Evolutionary conservation across 2,113 vertebrate genomes (phyloP).

Genomic region (Felis chaus): DNA sequence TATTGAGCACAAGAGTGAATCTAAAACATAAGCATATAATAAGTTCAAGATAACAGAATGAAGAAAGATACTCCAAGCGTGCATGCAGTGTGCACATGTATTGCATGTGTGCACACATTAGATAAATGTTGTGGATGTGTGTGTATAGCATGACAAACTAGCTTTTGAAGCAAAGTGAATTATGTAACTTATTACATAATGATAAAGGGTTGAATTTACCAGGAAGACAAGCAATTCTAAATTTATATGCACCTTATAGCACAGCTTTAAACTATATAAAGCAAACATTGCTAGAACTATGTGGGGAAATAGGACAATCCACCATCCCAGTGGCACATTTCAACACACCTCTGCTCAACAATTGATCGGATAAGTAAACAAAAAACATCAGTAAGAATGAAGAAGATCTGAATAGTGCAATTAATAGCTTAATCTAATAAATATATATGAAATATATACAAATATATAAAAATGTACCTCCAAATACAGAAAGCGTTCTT

Average conservation of each 20-base stretch:
- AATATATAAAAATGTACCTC: neutral
- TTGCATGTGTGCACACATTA: accelerated
- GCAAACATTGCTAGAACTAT: neutral
- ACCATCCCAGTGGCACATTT: neutral
- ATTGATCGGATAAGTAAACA: neutral
- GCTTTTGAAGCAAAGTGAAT: neutral
- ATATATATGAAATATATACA: neutral
- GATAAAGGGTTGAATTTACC: neutral
- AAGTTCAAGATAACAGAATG: neutral
- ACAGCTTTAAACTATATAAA: neutral
- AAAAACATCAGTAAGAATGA: neutral
- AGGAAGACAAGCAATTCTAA: conserved; percentile 22
- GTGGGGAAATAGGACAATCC: neutral
- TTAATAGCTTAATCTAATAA: neutral
- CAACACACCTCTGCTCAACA: neutral
- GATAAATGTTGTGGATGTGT: neutral
- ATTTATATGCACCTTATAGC: neutral
- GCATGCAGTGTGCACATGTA: neutral
- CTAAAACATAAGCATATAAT: neutral
- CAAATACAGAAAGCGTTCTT: neutral
- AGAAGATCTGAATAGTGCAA: neutral
- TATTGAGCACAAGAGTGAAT: neutral
- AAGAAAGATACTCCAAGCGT: neutral
- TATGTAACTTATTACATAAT: neutral
- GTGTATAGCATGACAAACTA: neutral